A percentile compares a stretch with the other conserved stretches of the same genome.
Conservation (phyloP, 2,888 invertebrate genomes). For the Rugalucina vietnamica region DNA sequence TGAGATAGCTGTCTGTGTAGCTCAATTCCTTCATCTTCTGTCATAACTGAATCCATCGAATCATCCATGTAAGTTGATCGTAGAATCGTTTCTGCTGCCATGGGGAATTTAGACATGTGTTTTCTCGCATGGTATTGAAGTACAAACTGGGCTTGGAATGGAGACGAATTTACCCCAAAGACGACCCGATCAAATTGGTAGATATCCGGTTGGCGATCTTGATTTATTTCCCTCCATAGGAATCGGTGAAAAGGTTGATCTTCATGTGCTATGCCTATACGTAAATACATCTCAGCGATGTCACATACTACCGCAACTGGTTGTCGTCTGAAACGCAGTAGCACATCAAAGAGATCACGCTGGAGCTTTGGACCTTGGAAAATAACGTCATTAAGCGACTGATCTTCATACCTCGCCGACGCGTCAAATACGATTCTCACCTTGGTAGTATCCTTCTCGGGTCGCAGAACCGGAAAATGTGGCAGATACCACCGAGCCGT, state of each 20-base stretch:
- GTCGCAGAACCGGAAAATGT: conserved; percentile 26
- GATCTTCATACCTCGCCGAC: conserved; percentile 36
- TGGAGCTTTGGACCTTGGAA: conserved; percentile 59
- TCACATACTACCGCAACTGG: conserved; percentile 48
- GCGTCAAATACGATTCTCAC: conserved; percentile 61
- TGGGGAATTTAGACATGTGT: conserved; percentile 18
- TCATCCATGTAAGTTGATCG: conserved; percentile 64
- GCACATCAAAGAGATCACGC: conserved; percentile 51
- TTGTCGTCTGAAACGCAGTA: conserved; percentile 43
- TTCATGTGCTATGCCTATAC: conserved; percentile 8
- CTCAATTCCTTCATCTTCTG: background rate
- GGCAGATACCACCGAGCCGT: conserved; percentile 28
- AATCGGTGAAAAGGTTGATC: conserved; percentile 45
- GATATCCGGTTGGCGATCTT: conserved; percentile 17
- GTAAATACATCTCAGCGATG: conserved; percentile 48
- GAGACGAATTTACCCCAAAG: conserved; percentile 65
- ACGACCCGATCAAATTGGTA: conserved; percentile 55
- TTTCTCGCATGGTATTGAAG: conserved; percentile 46
- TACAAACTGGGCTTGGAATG: conserved; percentile 59
- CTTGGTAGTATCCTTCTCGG: conserved; percentile 38
- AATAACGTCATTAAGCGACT: conserved; percentile 46
- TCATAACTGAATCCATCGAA: background rate
- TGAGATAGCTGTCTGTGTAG: background rate
- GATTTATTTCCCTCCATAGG: conserved; percentile 35
- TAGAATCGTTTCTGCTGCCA: conserved; percentile 53